Percentiles rank a stretch among this genome's conserved stretches.
Conservation (phyloP, 2,113 vertebrate species). For the Burhinus bistriatus region DNA sequence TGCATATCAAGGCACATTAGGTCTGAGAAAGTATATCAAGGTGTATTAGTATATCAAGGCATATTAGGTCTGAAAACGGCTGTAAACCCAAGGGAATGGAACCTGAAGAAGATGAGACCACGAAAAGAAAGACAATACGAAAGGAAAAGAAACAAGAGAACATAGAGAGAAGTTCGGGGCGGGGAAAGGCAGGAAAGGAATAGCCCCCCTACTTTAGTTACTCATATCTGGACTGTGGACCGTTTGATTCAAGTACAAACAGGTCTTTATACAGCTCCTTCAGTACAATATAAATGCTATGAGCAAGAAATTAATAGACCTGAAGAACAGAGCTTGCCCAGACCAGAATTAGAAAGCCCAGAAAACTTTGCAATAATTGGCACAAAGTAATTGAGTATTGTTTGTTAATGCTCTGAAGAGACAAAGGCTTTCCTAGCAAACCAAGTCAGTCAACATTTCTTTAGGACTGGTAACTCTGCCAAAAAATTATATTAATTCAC, state of each 20-base stretch:
- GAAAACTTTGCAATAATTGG: background rate
- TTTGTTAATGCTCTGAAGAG: background rate
- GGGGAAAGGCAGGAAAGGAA: background rate
- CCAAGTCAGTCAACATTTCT: background rate
- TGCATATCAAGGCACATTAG: background rate
- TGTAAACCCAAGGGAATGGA: background rate
- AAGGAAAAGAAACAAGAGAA: background rate
- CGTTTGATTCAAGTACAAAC: background rate
- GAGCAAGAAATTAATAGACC: background rate
- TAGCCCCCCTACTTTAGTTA: background rate
- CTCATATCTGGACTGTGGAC: background rate
- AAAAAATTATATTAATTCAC: background rate
- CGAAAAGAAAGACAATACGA: background rate
- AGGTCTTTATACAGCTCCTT: background rate
- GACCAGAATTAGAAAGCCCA: background rate
- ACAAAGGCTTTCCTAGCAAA: background rate
- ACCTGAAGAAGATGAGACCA: accelerated
- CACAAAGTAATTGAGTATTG: background rate
- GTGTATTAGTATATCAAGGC: background rate
- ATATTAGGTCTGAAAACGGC: background rate
- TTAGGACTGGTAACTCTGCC: background rate
- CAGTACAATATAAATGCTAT: background rate
- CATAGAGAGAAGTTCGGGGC: background rate
- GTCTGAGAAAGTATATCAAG: background rate
- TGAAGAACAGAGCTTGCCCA: background rate